Evolutionary conservation across 2,113 vertebrate genomes (phyloP).

Genomic region (Bothrops jararaca): DNA sequence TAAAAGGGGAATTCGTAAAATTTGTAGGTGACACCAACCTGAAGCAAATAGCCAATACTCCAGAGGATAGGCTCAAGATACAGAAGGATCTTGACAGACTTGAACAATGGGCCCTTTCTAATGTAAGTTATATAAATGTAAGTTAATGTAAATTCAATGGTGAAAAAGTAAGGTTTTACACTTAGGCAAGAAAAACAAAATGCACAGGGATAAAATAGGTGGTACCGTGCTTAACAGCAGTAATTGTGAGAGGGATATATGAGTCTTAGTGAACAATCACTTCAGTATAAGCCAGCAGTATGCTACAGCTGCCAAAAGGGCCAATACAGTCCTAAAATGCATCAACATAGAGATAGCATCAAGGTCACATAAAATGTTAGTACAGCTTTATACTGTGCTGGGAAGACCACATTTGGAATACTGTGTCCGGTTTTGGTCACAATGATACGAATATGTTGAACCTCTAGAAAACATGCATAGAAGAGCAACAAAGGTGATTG

Average conservation of each 20-base stretch:
- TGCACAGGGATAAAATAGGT: too few species aligned
- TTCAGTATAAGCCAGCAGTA: too few species aligned
- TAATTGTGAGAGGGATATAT: too few species aligned
- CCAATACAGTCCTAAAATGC: too few species aligned
- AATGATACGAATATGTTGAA: not conserved
- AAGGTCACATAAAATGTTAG: not conserved
- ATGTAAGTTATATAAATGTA: not conserved
- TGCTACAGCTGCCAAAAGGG: too few species aligned
- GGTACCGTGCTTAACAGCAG: too few species aligned
- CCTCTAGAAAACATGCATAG: not conserved
- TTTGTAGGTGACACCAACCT: not conserved
- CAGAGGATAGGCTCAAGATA: not conserved
- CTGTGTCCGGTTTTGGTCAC: not conserved
- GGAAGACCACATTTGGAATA: not conserved
- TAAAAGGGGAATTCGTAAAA: not conserved
- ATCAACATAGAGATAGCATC: not conserved
- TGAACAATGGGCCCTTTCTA: not conserved
- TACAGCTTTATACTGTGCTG: not conserved
- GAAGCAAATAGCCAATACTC: not conserved
- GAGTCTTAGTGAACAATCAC: too few species aligned
- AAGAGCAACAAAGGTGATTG: not conserved
- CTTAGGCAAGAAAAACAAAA: not conserved
- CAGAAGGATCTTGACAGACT: not conserved
- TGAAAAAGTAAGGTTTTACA: not conserved
- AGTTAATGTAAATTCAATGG: not conserved